Conservation (phyloP, 2,797 vertebrate genomes). For the Rhinella marina region DNA sequence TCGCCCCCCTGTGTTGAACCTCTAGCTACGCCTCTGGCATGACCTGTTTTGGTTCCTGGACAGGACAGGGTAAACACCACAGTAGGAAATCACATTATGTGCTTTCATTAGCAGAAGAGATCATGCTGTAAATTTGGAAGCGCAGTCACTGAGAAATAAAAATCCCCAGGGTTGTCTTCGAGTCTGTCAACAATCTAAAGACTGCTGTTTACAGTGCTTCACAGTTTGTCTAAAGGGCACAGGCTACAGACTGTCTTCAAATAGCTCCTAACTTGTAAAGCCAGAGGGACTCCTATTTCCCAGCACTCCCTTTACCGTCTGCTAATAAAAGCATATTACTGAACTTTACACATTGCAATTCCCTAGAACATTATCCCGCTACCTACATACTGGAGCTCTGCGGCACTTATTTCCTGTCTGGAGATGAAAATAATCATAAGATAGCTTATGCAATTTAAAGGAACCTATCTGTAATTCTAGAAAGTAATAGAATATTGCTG, state of each 20-base stretch:
- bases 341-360: background rate
- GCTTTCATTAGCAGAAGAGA: background rate
- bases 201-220: background rate
- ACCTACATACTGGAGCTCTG: background rate
- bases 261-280: background rate
- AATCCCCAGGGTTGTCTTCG: background rate
- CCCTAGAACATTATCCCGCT: background rate
- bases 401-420: background rate
- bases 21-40: no score
- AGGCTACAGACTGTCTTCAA: background rate
- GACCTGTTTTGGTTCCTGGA: background rate
- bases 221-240: background rate
- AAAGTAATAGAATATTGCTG: background rate
- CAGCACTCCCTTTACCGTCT: background rate
- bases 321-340: background rate
- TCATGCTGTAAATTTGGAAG: background rate
- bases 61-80: background rate
- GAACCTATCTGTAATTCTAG: background rate
- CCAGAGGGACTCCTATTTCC: background rate
- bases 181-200: background rate
- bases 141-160: background rate
- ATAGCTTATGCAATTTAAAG: background rate
- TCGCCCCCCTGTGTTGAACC: no score
- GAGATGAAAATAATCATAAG: background rate
- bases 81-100: background rate